Conservation (phyloP, 1,140 invertebrate genomes). For the Drosophila santomea region DNA sequence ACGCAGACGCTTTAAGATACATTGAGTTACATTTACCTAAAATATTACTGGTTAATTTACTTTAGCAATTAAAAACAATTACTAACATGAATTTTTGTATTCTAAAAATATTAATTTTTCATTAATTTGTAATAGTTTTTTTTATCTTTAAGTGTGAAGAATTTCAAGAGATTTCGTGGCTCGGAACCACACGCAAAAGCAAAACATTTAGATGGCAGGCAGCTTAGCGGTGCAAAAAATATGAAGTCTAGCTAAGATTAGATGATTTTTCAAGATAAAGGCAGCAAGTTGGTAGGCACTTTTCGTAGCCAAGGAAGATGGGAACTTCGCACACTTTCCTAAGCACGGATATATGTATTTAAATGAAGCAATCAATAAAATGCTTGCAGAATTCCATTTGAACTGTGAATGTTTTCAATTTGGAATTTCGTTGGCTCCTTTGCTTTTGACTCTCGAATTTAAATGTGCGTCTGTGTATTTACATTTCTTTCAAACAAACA, state of each 20-base stretch:
- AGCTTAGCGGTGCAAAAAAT: conserved; percentile 79
- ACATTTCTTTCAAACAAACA: conserved; percentile 64
- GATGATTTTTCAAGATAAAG: conserved; percentile 81
- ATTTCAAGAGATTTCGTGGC: background rate
- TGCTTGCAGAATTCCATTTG: conserved; percentile 50
- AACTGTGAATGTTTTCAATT: conserved; percentile 32
- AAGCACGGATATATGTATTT: conserved; percentile 39
- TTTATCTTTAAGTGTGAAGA: background rate
- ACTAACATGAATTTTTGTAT: no score
- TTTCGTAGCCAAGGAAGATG: conserved; percentile 10
- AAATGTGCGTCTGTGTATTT: conserved; percentile 41
- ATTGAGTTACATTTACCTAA: no score
- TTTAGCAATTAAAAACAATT: no score
- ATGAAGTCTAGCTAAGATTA: conserved; percentile 81
- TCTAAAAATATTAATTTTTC: no score
- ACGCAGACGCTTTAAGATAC: background rate
- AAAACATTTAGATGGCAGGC: conserved; percentile 68
- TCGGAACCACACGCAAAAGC: background rate
- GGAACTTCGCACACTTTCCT: background rate
- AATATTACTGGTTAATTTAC: no score
- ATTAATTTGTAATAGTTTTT: no score
- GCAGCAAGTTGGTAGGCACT: conserved; percentile 58
- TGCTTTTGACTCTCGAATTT: conserved; percentile 28
- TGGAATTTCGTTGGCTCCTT: conserved; percentile 49
- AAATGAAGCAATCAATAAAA: conserved; percentile 79